A percentile compares a stretch with the other conserved stretches of the same genome.
Evolutionary conservation across 2,113 vertebrate species (phyloP).

Genomic region (Bufo bufo): DNA sequence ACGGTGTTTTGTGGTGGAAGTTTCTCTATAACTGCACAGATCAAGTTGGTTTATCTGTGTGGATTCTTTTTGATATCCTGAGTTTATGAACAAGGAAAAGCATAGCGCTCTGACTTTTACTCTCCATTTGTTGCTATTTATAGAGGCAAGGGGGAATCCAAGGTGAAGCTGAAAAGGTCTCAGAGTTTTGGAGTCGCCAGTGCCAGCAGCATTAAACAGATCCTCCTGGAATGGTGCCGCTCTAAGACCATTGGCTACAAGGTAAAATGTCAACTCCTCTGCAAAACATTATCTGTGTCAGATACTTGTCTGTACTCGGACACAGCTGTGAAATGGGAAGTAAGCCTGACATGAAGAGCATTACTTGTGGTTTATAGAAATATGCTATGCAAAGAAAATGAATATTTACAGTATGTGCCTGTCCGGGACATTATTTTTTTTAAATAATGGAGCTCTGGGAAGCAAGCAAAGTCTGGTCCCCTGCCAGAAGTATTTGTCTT

Average conservation of each 20-base stretch:
- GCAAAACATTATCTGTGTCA: not conserved
- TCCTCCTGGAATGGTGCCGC: constrained; percentile 93
- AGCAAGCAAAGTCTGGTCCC: not conserved
- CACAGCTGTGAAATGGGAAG: not conserved
- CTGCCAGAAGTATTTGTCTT: too few species aligned
- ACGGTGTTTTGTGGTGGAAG: too few species aligned
- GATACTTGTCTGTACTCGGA: not conserved
- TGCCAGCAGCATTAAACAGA: constrained; percentile 92
- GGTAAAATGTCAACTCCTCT: constrained; percentile 68
- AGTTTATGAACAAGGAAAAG: not conserved
- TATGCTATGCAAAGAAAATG: too few species aligned
- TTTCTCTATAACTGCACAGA: too few species aligned
- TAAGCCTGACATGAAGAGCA: not conserved
- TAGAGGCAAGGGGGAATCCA: constrained; percentile 81
- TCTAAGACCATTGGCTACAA: constrained; percentile 93
- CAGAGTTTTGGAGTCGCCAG: constrained; percentile 91
- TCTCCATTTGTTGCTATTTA: constrained; percentile 57
- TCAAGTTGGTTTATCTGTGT: not conserved
- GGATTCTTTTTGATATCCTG: constrained; percentile 10
- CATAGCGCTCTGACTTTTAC: constrained; percentile 11
- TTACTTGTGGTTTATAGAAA: not conserved
- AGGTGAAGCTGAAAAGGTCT: constrained; percentile 88
- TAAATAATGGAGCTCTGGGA: not conserved
- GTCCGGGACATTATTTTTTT: not conserved
- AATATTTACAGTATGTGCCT: too few species aligned